Evolutionary conservation across 2,113 vertebrate species (phyloP).

Genomic region (Labeo rohita): DNA sequence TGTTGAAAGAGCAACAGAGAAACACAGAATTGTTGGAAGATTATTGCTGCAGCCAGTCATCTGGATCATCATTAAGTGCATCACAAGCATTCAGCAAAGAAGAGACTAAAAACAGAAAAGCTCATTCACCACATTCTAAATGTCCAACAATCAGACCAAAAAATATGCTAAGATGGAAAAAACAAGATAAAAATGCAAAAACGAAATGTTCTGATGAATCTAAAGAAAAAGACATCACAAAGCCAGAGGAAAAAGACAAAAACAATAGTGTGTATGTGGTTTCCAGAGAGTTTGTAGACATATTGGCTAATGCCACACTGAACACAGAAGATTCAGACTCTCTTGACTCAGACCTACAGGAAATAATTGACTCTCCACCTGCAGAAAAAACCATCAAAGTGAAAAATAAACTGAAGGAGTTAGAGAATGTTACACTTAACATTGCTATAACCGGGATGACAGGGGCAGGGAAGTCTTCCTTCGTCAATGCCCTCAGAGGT

Average conservation of each 20-base stretch:
- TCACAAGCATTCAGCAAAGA: neutral
- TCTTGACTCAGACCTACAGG: neutral
- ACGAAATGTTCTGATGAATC: neutral
- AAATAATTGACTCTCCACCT: neutral
- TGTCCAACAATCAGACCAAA: neutral
- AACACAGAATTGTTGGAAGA: neutral
- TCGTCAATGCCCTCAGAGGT: conserved; percentile 60
- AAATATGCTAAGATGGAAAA: neutral
- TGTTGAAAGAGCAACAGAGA: neutral
- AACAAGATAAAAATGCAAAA: neutral
- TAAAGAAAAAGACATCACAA: neutral
- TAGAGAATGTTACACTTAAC: conserved; percentile 48
- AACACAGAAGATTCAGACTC: neutral
- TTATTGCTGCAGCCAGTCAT: neutral
- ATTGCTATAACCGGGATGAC: conserved; percentile 61
- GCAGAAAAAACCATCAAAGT: neutral
- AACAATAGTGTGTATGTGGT: neutral
- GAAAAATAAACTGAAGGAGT: neutral
- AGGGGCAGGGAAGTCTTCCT: conserved; percentile 59
- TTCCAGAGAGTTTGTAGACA: neutral
- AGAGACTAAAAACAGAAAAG: neutral
- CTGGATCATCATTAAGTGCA: neutral
- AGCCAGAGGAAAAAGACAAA: neutral
- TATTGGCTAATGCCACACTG: neutral
- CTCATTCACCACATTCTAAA: neutral